Evolutionary conservation across 2,888 invertebrate species (phyloP).

Genomic region (Napeogenes sylphis): DNA sequence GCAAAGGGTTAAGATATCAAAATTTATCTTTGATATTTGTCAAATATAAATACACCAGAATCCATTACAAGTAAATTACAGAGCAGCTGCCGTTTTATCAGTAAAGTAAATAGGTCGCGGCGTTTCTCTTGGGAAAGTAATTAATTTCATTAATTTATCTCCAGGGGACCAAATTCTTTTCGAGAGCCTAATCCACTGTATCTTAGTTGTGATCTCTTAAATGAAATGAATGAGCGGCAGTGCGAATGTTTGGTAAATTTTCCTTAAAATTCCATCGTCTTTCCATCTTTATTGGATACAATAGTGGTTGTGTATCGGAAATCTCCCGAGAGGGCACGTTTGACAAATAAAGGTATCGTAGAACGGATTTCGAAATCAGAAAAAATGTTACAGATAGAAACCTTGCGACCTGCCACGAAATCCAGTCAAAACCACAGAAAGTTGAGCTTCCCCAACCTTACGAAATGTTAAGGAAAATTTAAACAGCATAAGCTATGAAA

Average conservation of each 20-base stretch:
- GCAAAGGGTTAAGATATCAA: not conserved
- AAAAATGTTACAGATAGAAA: constrained; percentile 63
- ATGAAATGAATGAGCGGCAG: constrained; percentile 41
- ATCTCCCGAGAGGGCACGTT: constrained; percentile 49
- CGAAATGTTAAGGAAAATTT: constrained; percentile 27
- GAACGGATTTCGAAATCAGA: constrained; percentile 62
- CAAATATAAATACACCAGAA: constrained; percentile 22
- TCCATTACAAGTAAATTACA: constrained; percentile 25
- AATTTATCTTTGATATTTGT: constrained; percentile 14
- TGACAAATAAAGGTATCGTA: constrained; percentile 71
- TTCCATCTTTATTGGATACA: constrained; percentile 18
- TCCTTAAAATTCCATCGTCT: constrained; percentile 24
- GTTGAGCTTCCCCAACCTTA: constrained; percentile 36
- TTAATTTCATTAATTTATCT: constrained; percentile 39
- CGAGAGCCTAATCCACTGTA: constrained; percentile 34
- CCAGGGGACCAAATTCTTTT: constrained; percentile 36
- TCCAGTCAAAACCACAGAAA: constrained; percentile 47
- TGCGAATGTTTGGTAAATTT: constrained; percentile 42
- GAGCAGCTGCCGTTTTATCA: constrained; percentile 24
- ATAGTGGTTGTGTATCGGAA: constrained; percentile 27
- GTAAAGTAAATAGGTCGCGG: constrained; percentile 31
- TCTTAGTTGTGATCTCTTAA: constrained; percentile 44
- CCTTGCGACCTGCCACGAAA: constrained; percentile 45
- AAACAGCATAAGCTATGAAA: constrained; percentile 25
- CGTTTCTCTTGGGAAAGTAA: constrained; percentile 34